Evolutionary conservation across 2,113 vertebrate species (phyloP).

Genomic region (Sinocyclocheilus anophthalmus): DNA sequence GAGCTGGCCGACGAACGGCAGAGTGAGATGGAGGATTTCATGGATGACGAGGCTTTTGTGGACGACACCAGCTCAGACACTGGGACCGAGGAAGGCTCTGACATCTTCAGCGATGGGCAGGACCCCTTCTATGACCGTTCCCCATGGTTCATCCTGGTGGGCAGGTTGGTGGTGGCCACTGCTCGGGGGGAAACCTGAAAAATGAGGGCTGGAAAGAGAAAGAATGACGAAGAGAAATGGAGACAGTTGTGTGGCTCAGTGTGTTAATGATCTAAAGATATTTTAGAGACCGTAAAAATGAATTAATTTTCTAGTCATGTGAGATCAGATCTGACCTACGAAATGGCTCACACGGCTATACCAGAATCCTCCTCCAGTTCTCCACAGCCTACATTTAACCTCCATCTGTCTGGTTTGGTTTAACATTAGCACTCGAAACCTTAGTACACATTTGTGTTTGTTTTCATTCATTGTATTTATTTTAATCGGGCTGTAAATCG

Average conservation of each 20-base stretch:
- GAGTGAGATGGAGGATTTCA: conserved; percentile 96
- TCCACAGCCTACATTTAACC: conserved; percentile 32
- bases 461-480: conserved; percentile 34
- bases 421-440: conserved; percentile 26
- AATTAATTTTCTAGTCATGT: neutral
- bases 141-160: conserved; percentile 99
- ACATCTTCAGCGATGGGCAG: conserved; percentile 97
- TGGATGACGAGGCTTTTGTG: conserved; percentile 97
- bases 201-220: conserved; percentile 68
- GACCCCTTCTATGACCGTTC: conserved; percentile 99
- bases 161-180: conserved; percentile 92
- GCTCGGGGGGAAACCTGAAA: conserved; percentile 68
- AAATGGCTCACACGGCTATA: neutral
- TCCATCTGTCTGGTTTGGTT: conserved; percentile 37
- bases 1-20: conserved; percentile 98
- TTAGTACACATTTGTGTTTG: conserved; percentile 31
- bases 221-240: neutral
- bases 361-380: neutral
- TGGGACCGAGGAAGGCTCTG: conserved; percentile 97
- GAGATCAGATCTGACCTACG: neutral
- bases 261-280: neutral
- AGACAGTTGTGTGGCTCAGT: conserved; percentile 18
- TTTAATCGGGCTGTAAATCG: neutral
- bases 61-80: conserved; percentile 97
- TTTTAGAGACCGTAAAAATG: neutral